Base-by-base conservation (phyloP, 2,113 vertebrate genomes). In the Crypturellus undulatus region DNA sequence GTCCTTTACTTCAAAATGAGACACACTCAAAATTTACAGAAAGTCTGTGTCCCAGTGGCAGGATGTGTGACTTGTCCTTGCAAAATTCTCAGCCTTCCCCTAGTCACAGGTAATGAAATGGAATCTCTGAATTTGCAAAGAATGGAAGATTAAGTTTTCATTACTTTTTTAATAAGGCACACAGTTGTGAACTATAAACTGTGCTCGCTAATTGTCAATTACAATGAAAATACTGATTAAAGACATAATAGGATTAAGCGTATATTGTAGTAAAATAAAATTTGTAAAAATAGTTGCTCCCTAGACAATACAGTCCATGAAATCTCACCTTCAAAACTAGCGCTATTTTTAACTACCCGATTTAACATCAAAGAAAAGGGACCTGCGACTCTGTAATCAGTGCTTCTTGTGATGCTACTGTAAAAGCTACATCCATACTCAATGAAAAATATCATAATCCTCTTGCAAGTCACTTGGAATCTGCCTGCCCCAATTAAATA, bases 401-500 rank as follows among this genome's bases (percentile, higher is more conserved):
- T 54, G 11, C 21, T 88, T n/a, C 26, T 85, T 73, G 30, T 0
- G 0, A 42, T 32, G 20, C 22, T 94, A 8, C n/a, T 67, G 21
- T 59, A 77, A 92, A 56, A 96, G 86, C 81, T 84, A 56, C 34
- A 85, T 28, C 45, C 56, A 10, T 20, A 25, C 5, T 5, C 24
- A 73, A 58, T 45, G 45, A 84, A 54, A 94, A 92, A 72, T 87
- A 79, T 59, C n/a, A 75, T 77, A 81, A 95, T 84, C 43, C 77
- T 72, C 36, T 8, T 83, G 64, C 0, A 0, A 95, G 54, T 76
- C 36, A 78, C 22, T 38, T 83, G 43, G 13, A 84, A 84, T 72
- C 42, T 88, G 36, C 12, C 45, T 84, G 32, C n/a, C 20, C 42
- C 79, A 94, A 80, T 91, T 96, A 93, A 92, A 80, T 90, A 72